Base-by-base conservation (phyloP, 2,888 invertebrate genomes). In the Apamea sordens region DNA sequence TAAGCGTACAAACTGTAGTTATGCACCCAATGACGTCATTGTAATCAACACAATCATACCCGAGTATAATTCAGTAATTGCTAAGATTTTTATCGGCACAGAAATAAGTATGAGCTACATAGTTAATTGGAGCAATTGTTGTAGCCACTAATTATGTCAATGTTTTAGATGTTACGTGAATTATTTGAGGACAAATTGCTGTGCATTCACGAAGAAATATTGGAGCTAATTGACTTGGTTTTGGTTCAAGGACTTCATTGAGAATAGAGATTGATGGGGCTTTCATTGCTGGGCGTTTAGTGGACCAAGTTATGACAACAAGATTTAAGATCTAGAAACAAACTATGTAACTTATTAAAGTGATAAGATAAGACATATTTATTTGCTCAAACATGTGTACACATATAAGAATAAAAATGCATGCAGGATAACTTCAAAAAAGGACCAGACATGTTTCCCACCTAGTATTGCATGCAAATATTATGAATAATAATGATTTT, bases 61-160 rank as follows among this genome's bases (percentile, higher is more conserved):
- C 44, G 73, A 84, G 77, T 79, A 65, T 80, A 87, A 88, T 89
- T 82, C 53, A 80, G 76, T 80, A 87, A 85, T 89, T 85, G 89
- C 41, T 70, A 82, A 77, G 87, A 87, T 88, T 89, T 88, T 90
- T 87, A 90, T 89, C 84, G 15, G 44, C 64, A 41, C 87, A 81
- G 44, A 87, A 89, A 87, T 86, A 88, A 82, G 75, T 71, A 80
- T 87, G 90, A 90, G 77, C 81, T n/a, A 71, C 61, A 68, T 63
- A 50, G 82, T 80, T 90, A 90, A 88, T 89, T 89, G 82, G 44
- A 69, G 65, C 74, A 72, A 90, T 83, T 88, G 87, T 53, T 80
- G 47, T 61, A 86, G 69, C 8, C 44, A 79, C 64, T 68, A 82
- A 89, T 89, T 89, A 86, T 86, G 73, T 74, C 70, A 83, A 73